Conservation (phyloP, 2,888 invertebrate genomes). For the Drosophila cognata region DNA sequence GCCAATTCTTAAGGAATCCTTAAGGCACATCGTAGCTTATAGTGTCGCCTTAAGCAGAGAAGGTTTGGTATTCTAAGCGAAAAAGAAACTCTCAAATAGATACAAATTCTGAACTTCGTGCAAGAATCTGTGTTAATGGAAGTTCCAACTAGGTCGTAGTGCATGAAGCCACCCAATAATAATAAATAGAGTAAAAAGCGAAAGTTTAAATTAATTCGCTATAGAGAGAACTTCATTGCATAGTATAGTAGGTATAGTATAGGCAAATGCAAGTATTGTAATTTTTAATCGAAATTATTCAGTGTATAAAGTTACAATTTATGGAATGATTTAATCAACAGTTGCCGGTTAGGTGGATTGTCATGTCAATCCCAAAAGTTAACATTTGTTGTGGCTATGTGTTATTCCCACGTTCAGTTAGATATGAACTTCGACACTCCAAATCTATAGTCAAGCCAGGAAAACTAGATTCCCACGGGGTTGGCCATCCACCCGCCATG, state of each 20-base stretch:
- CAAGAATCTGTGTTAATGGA: too few species aligned
- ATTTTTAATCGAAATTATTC: background rate
- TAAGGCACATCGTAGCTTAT: background rate
- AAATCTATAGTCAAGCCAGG: constrained; percentile 17
- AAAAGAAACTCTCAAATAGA: background rate
- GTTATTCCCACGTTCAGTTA: background rate
- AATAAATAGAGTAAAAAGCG: too few species aligned
- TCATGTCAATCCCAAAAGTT: constrained; percentile 3
- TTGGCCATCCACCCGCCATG: background rate
- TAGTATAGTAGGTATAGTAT: background rate
- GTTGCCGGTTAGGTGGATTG: background rate
- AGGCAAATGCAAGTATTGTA: background rate
- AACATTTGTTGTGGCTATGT: constrained; percentile 3
- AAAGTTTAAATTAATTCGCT: background rate
- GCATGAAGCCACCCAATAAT: too few species aligned
- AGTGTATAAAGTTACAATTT: constrained; percentile 2
- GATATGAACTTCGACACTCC: constrained; percentile 16
- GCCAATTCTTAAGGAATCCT: background rate
- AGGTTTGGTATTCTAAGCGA: background rate
- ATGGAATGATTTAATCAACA: constrained; percentile 13
- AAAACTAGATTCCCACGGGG: constrained; percentile 34
- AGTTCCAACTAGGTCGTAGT: too few species aligned
- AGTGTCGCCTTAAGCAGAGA: background rate
- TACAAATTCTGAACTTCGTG: too few species aligned
- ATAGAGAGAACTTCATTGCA: background rate